Percentiles rank a stretch among this genome's conserved stretches.
These are phyloP conservation scores for Geophilus truncorum DNA, from an alignment of 2,888 invertebrate genomes.

Conservation along the genomic window DNA sequence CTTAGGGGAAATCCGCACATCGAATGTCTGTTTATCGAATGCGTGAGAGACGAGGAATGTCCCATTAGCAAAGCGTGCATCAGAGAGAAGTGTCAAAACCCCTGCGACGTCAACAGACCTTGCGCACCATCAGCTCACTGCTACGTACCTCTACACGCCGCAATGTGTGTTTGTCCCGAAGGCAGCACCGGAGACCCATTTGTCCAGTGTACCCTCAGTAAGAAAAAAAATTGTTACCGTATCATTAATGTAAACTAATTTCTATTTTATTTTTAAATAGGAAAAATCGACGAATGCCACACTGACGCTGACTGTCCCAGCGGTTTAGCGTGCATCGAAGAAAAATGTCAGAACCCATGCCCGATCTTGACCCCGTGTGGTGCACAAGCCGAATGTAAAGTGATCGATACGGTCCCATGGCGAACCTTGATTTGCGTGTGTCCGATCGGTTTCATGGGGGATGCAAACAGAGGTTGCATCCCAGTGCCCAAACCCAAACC, in stretches of 20 bases:
- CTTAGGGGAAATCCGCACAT: slow-evolving; percentile 66
- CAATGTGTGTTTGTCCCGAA: slow-evolving; percentile 56
- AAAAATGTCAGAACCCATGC: slow-evolving; percentile 68
- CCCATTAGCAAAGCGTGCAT: slow-evolving; percentile 54
- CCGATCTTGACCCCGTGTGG: slow-evolving; percentile 39
- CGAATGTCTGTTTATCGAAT: slow-evolving; percentile 36
- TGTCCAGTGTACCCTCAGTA: slow-evolving; percentile 37
- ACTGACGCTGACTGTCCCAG: slow-evolving; percentile 77
- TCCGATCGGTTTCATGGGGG: slow-evolving; percentile 37
- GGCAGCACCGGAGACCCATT: slow-evolving; percentile 52
- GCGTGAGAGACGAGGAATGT: slow-evolving; percentile 40
- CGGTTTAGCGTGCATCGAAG: slow-evolving; percentile 71
- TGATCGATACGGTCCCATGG: slow-evolving; percentile 75
- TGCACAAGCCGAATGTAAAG: slow-evolving; percentile 57
- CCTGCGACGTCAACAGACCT: slow-evolving; percentile 52
- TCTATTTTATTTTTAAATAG: background rate
- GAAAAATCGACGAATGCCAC: slow-evolving; percentile 55
- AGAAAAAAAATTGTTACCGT: slow-evolving; percentile 15
- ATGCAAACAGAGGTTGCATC: slow-evolving; percentile 37
- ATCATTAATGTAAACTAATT: too few relatives aligned
- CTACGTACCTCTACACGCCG: slow-evolving; percentile 55
- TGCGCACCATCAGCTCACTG: slow-evolving; percentile 61
- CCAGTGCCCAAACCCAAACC: slow-evolving; percentile 54
- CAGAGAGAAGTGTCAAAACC: slow-evolving; percentile 63
- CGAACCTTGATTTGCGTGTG: slow-evolving; percentile 78